Base-by-base conservation (phyloP, 2,113 vertebrate genomes). In the Rhegmatorhina hoffmannsi region DNA sequence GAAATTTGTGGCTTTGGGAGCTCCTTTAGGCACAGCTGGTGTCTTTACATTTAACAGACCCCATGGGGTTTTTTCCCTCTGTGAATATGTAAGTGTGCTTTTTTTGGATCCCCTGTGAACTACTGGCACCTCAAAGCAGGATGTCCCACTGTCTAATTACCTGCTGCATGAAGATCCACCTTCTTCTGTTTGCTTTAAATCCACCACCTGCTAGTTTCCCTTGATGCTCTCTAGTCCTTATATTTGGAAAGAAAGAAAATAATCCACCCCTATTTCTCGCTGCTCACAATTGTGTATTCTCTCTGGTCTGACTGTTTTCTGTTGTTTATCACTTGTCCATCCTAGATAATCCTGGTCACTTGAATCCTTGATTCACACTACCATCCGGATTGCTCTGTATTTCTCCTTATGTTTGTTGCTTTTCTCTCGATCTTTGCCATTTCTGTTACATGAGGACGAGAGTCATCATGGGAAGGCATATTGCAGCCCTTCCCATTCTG, bases 401-500 rank as follows among this genome's bases (percentile, higher is more conserved):
- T 82, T 66, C 68, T 56, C 17, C 19, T 75, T 43, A 36, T 7
- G 11, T 58, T 53, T 8, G 11, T 20, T 72, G 40, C 17, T 49
- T 5, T 82, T 70, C 56, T 74, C 44, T 64, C n/a, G 49, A 52
- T 75, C 49, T 76, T 68, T 76, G 49, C 40, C 20, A 4, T 74
- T 63, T 53, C 44, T 91, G 46, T 47, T 26, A 52, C 29, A 26
- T 2, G 1, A 7, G 55, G 55, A 25, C 24, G 33, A 68, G 56
- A 70, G 47, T 16, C 0, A 2, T 29, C 0, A 0, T 10, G 20
- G 1, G 21, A 33, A 70, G 33, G 25, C 15, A 46, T 1, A 3
- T 21, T 63, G 47, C 46, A 91, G 74, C 47, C 56, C 53, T 59
- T 58, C 28, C 23, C 1, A 1, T 47, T 33, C 36, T 82, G 20